Percentiles rank a stretch among this genome's conserved stretches.
These are phyloP conservation scores for Tinamus major DNA, from an alignment of 2,797 vertebrate species.

Conservation along the genomic window DNA sequence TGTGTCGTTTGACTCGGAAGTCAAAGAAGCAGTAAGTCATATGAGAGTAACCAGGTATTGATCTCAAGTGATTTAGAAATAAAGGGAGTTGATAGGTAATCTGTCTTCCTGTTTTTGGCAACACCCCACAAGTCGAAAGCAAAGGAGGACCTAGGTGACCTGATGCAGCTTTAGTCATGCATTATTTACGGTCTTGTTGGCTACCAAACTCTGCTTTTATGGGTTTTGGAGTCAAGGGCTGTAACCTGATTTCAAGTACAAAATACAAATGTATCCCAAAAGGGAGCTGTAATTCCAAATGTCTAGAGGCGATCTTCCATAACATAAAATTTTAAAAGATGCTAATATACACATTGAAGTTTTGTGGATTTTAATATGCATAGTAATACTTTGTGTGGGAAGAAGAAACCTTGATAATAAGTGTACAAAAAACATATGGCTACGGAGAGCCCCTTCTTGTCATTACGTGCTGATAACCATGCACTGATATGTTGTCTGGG, in stretches of 20 bases:
- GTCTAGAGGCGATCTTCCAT: background rate
- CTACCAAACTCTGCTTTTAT: background rate
- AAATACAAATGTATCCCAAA: background rate
- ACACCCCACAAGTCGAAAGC: background rate
- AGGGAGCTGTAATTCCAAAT: background rate
- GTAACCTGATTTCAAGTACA: background rate
- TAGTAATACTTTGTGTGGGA: background rate
- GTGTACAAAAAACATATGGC: background rate
- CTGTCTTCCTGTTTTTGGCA: background rate
- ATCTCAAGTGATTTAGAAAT: slow-evolving; percentile 31
- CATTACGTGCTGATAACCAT: background rate
- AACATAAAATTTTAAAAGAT: background rate
- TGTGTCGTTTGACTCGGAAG: slow-evolving; percentile 8
- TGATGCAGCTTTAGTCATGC: background rate
- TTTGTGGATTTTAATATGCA: background rate
- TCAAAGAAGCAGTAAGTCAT: slow-evolving; percentile 25
- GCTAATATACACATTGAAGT: background rate
- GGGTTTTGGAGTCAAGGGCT: background rate
- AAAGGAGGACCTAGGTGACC: background rate
- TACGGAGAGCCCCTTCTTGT: background rate
- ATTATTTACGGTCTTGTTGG: background rate
- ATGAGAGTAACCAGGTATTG: background rate
- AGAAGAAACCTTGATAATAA: background rate
- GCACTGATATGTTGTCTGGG: background rate
- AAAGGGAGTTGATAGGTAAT: background rate